phyloP scores from a whole-genome alignment of 2,888 invertebrate species.

The Monochamus alternatus region DNA sequence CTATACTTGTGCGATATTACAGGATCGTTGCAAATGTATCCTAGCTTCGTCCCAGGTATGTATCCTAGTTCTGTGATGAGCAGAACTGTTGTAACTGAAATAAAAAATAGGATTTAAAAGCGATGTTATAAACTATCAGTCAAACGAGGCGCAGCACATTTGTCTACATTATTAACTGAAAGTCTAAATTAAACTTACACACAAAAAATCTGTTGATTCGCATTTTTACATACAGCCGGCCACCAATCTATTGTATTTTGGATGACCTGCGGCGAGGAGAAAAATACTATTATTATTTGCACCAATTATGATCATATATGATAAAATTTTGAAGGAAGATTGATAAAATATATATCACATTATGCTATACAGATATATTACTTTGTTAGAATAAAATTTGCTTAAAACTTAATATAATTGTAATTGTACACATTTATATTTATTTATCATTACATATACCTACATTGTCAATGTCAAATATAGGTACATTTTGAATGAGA shows the following conservation, averaged over 20 bases:
- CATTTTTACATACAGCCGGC: slow-evolving; percentile 41
- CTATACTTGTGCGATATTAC: slow-evolving; percentile 78
- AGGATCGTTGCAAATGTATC: slow-evolving; percentile 83
- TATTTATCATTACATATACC: too few species aligned
- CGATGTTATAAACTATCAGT: background rate
- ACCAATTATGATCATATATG: background rate
- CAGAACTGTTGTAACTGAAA: slow-evolving; percentile 76
- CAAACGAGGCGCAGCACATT: slow-evolving; percentile 10
- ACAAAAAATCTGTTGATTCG: slow-evolving; percentile 54
- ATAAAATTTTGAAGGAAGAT: too few species aligned
- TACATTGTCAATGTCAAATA: too few species aligned
- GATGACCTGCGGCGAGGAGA: slow-evolving; percentile 35
- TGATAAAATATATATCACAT: too few species aligned
- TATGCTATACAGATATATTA: too few species aligned
- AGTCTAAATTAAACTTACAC: slow-evolving; percentile 52
- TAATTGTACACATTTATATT: too few species aligned
- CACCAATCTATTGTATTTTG: slow-evolving; percentile 30
- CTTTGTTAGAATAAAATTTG: too few species aligned
- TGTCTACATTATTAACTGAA: slow-evolving; percentile 20
- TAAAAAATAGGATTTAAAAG: slow-evolving; percentile 59
- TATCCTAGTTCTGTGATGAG: slow-evolving; percentile 78
- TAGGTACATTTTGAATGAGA: too few species aligned
- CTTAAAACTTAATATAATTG: too few species aligned
- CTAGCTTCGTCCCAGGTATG: slow-evolving; percentile 76
- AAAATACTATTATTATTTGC: slow-evolving; percentile 27